These are phyloP conservation scores for Falco cherrug DNA, from an alignment of 2,797 vertebrate genomes.

Conservation along the genomic window DNA sequence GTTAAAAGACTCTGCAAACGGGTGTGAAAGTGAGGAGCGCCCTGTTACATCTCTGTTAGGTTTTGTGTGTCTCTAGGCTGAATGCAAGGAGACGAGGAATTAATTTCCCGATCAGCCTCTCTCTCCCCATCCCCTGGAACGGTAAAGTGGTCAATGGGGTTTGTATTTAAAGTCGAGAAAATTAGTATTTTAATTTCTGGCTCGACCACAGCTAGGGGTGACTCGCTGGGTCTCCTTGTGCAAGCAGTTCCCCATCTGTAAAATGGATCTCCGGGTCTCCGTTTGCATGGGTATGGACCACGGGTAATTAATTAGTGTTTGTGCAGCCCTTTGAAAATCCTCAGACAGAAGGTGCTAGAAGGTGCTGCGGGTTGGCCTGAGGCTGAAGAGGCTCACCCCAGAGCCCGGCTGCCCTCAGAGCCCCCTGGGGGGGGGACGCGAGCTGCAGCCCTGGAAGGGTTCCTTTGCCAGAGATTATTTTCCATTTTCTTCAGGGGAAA, in stretches of 20 bases:
- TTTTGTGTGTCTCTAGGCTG: not conserved
- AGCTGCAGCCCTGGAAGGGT: not conserved
- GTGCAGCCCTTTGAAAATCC: constrained; percentile 26
- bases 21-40: not conserved
- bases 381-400: not conserved
- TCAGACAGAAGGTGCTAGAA: constrained; percentile 52
- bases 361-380: constrained; percentile 18
- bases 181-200: not conserved
- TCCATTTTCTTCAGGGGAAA: constrained; percentile 37
- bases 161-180: not conserved
- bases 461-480: not conserved
- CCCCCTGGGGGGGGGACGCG: not conserved
- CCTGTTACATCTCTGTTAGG: not conserved
- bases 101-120: not conserved
- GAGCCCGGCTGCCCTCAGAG: not conserved
- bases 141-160: not conserved
- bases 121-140: not conserved
- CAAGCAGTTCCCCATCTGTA: not conserved
- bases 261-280: constrained; percentile 7
- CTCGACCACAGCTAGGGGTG: fast-evolving
- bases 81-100: not conserved
- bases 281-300: not conserved
- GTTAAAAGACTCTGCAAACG: not conserved
- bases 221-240: not conserved
- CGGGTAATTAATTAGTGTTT: constrained; percentile 39